These are phyloP conservation scores for Eupristina koningsbergeri DNA, from an alignment of 1,140 invertebrate species.

Conservation along the genomic window DNA sequence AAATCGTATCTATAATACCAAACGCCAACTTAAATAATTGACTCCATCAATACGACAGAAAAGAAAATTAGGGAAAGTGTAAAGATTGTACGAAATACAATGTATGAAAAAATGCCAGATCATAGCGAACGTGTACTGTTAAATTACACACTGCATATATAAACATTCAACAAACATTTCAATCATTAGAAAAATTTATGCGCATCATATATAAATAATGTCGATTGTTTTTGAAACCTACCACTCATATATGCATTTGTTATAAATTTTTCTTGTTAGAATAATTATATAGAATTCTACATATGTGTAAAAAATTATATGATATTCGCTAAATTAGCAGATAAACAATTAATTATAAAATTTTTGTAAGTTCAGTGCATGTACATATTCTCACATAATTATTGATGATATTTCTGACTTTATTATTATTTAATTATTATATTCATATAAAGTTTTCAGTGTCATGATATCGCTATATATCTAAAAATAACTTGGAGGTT, in stretches of 20 bases:
- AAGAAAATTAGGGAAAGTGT: not conserved
- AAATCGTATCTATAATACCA: not conserved
- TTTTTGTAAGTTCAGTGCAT: not conserved
- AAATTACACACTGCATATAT: too few species aligned
- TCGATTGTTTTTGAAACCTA: not conserved
- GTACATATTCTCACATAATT: not conserved
- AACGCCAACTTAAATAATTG: not conserved
- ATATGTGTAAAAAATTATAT: slow-evolving; percentile 17
- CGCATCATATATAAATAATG: not conserved
- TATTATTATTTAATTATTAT: not conserved
- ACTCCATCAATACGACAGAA: not conserved
- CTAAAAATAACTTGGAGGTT: not conserved
- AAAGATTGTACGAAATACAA: not conserved
- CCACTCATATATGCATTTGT: not conserved
- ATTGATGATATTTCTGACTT: not conserved
- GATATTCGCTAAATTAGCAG: not conserved
- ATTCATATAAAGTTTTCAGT: not conserved
- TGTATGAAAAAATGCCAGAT: too few species aligned
- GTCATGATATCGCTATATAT: not conserved
- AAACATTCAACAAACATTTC: slow-evolving; percentile 3
- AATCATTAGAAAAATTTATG: slow-evolving; percentile 1
- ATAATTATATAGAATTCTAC: slow-evolving; percentile 10
- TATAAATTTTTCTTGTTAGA: not conserved
- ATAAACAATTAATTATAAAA: slow-evolving; percentile 12
- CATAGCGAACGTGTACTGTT: too few species aligned